Percentiles rank a stretch among this genome's conserved stretches.
phyloP scores from a whole-genome alignment of 53 echinoderm and acorn worm genomes.

The Patiria pectinifera region DNA sequence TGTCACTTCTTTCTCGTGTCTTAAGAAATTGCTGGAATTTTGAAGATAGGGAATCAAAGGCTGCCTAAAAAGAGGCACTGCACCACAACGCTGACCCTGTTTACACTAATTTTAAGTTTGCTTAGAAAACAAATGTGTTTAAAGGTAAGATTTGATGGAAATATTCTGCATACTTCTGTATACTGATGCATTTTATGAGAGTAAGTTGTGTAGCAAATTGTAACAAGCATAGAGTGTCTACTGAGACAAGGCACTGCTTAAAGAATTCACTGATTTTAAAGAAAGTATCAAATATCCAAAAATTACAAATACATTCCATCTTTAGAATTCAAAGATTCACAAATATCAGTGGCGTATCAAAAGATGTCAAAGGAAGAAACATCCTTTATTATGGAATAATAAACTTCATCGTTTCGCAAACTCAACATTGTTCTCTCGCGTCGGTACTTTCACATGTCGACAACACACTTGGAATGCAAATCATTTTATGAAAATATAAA shows the following conservation, averaged over 20 bases:
- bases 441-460: not conserved
- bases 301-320: not conserved
- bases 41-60: not conserved
- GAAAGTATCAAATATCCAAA: not conserved
- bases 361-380: not conserved
- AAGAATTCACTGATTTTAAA: not conserved
- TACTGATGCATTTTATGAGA: not conserved
- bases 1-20: not conserved
- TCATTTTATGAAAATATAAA: conserved; percentile 9
- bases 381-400: not conserved
- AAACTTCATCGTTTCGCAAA: not conserved
- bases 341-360: conserved; percentile 14
- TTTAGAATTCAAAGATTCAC: not conserved
- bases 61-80: no score
- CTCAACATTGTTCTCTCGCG: not conserved
- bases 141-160: not conserved
- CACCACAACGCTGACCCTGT: no score
- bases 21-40: not conserved
- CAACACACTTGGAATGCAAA: conserved; percentile 48
- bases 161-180: not conserved
- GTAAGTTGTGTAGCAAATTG: not conserved
- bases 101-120: no score
- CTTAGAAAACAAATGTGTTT: no score
- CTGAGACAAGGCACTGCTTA: conserved; percentile 33
- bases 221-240: not conserved